These are phyloP conservation scores for Prunella fulvescens DNA, from an alignment of 2,113 vertebrate species.

Conservation along the genomic window DNA sequence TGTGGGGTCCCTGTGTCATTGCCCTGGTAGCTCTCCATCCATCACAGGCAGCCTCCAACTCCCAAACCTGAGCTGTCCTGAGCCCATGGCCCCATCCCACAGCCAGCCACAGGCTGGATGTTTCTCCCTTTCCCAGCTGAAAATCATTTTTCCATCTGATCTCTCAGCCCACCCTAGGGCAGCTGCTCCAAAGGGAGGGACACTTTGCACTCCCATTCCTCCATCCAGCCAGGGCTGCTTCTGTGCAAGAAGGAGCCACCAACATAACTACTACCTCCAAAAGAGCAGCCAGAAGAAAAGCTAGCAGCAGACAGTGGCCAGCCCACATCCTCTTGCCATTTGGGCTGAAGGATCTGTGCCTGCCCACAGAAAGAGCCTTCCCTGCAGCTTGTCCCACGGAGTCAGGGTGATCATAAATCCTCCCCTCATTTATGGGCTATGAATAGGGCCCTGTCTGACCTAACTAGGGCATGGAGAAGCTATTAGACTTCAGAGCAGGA, in stretches of 20 bases:
- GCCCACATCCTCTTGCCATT: constrained; percentile 24
- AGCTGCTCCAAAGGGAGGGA: neutral
- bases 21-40: neutral
- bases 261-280: neutral
- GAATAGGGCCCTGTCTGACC: constrained; percentile 64
- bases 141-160: neutral
- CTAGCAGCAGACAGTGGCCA: neutral
- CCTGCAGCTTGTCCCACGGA: constrained; percentile 39
- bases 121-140: neutral
- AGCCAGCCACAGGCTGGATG: neutral
- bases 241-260: neutral
- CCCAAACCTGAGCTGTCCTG: neutral
- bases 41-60: neutral
- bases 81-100: neutral
- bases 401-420: constrained; percentile 39
- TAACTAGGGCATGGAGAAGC: constrained; percentile 61
- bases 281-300: constrained; percentile 24
- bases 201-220: fast-evolving
- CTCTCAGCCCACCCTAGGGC: neutral
- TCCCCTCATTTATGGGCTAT: constrained; percentile 33
- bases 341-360: neutral
- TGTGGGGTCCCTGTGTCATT: neutral
- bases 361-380: constrained; percentile 28
- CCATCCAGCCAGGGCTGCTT: neutral
- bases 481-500: constrained; percentile 51